These are phyloP conservation scores for Melieria crassipennis DNA, from an alignment of 2,888 invertebrate species.

Conservation along the genomic window DNA sequence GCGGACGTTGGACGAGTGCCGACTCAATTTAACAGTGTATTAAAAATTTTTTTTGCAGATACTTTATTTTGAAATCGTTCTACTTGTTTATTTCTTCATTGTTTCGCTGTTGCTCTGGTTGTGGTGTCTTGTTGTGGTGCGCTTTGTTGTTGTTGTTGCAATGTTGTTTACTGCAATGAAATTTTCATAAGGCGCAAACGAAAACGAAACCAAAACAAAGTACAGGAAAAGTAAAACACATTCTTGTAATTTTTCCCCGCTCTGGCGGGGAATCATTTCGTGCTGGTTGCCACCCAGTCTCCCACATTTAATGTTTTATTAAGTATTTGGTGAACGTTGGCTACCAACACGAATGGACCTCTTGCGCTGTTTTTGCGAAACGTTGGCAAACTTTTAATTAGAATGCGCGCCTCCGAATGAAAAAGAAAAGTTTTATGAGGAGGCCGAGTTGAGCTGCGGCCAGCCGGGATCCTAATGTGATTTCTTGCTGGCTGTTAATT, in stretches of 20 bases:
- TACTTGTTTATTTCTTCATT: conserved; percentile 34
- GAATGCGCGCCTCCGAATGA: conserved; percentile 17
- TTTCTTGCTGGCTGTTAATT: conserved; percentile 53
- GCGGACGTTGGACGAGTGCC: not conserved
- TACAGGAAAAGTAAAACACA: not conserved
- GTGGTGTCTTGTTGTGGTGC: not conserved
- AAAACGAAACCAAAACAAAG: too few species aligned
- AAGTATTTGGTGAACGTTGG: conserved; percentile 35
- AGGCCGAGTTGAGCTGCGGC: too few species aligned
- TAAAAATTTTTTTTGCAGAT: not conserved
- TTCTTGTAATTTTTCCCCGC: not conserved
- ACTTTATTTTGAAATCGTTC: not conserved
- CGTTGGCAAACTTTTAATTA: conserved; percentile 49
- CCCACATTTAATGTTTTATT: too few species aligned
- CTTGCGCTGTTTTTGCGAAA: conserved; percentile 19
- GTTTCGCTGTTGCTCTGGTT: conserved; percentile 7
- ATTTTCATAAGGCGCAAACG: not conserved
- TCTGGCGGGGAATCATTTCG: not conserved
- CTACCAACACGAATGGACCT: conserved; percentile 24
- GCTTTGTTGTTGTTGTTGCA: conserved; percentile 13
- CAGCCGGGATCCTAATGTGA: conserved; percentile 47
- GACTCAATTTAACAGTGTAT: conserved; percentile 11
- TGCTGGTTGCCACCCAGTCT: not conserved
- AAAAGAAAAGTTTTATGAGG: conserved; percentile 45
- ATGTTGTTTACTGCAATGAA: not conserved